Percentiles rank a stretch among this genome's conserved stretches.
These are phyloP conservation scores for Manis crassicaudata DNA, from an alignment of 2,797 vertebrate species.

Conservation along the genomic window DNA sequence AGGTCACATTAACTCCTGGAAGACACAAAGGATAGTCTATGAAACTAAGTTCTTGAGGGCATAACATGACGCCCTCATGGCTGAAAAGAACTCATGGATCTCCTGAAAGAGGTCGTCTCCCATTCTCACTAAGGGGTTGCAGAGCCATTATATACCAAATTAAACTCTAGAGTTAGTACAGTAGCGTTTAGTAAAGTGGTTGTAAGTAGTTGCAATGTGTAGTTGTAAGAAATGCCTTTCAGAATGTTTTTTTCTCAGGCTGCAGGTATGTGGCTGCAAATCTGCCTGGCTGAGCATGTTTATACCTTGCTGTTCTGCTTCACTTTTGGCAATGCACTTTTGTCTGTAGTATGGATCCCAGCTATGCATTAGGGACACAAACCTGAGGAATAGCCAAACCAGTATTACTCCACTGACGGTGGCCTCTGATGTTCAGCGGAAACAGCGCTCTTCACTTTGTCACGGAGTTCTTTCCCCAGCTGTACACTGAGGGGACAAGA, in stretches of 20 bases:
- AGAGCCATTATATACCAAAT: background rate
- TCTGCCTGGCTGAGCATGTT: background rate
- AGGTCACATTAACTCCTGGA: constrained; percentile 62
- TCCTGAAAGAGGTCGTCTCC: constrained; percentile 4
- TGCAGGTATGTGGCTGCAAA: background rate
- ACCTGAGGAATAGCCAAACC: background rate
- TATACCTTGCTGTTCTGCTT: background rate
- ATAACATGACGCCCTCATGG: constrained; percentile 26
- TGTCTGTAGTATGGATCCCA: background rate
- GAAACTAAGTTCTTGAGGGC: constrained; percentile 50
- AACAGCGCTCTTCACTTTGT: background rate
- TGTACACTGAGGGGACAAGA: background rate
- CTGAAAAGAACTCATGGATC: background rate
- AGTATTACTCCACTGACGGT: background rate
- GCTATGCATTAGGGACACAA: background rate
- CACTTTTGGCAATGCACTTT: background rate
- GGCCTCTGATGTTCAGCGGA: background rate
- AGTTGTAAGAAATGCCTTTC: background rate
- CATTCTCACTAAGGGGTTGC: background rate
- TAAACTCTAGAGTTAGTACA: background rate
- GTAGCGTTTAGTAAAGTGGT: background rate
- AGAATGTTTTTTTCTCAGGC: background rate
- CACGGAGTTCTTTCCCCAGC: background rate
- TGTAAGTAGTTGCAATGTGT: background rate
- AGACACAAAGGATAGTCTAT: constrained; percentile 47